Base-by-base conservation (phyloP, 2,888 invertebrate genomes). In the Calephelis perditalis region DNA sequence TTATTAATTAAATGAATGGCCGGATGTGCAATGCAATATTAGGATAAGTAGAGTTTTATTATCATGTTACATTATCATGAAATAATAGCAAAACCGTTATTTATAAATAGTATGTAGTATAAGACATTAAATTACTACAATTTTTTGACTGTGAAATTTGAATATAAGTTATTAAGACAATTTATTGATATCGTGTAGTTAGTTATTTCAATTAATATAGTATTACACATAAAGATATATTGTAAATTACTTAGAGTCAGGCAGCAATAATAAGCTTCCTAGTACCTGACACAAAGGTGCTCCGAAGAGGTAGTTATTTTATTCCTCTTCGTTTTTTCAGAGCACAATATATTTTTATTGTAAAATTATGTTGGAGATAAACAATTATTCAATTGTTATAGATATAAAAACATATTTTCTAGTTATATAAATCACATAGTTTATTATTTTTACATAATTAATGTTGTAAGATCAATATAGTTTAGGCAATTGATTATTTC, bases 11-110 rank as follows among this genome's bases (percentile, higher is more conserved):
- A 56, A 56, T 46, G 43, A 54, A 77, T 76, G 89, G 89, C 89
- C 89, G 89, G 89, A 79, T 71, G 89, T 89, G 89, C 89, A 89
- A 89, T 89, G 82, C 86, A 89, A 89, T 81, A 81, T 77, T 86
- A 86, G 78, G 64, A 59, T 79, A 78, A 71, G 69, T 71, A 66
- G 65, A 63, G 68, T 61, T 40, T 40, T 63, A 62, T 62, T 68
- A 59, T 55, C 43, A 35, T 56, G 37, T 12, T 26, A 54, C 40
- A 6, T 40, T 40, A 40, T 40, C 40, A 40, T 40, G 8, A 40
- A 40, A 4, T 40, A 40, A 12, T 56, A 44, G 40, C 12, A 56
- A 7, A 40, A 40, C 8, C 8, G 3, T 6, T 40, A 5, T 40
- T 40, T 40, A 37, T 37, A 5, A 40, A 40, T 8, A 40, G 8